These are phyloP conservation scores for Sparidentex hasta DNA, from an alignment of 2,797 vertebrate genomes.

Conservation along the genomic window DNA sequence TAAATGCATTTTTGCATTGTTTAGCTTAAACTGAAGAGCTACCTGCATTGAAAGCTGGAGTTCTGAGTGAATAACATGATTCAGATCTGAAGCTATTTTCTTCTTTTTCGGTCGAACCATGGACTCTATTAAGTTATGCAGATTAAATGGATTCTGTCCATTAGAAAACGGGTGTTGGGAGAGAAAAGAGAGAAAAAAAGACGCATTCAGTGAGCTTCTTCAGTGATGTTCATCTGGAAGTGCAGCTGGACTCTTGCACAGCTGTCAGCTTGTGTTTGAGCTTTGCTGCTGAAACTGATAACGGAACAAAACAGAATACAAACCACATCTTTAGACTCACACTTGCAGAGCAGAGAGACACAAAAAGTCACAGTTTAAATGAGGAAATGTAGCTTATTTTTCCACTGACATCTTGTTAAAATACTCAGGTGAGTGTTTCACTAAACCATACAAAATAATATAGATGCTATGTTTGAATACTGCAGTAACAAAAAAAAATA, in stretches of 20 bases:
- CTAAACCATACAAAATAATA: not conserved
- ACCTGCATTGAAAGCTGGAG: not conserved
- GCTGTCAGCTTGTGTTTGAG: constrained; percentile 52
- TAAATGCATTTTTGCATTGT: not conserved
- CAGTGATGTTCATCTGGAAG: constrained; percentile 12
- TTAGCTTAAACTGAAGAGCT: not conserved
- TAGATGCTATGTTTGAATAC: not conserved
- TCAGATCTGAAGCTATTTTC: not conserved
- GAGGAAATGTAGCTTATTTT: constrained; percentile 8
- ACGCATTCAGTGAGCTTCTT: not conserved
- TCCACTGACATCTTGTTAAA: not conserved
- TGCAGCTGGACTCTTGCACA: constrained; percentile 37
- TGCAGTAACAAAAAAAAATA: not conserved
- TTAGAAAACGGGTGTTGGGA: not conserved
- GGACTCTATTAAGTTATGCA: not conserved
- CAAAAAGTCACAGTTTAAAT: constrained; percentile 23
- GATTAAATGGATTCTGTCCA: too few species aligned
- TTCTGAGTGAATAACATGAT: not conserved
- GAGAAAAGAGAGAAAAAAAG: not conserved
- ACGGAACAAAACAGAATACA: constrained; percentile 14
- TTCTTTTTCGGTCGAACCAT: not conserved
- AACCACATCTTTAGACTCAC: constrained; percentile 15
- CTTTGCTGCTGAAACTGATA: constrained; percentile 23
- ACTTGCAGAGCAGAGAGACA: constrained; percentile 9
- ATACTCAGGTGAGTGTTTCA: constrained; percentile 12